phyloP scores from a whole-genome alignment of 35 echinoderm and acorn worm species.

The Stichopus chloronotus region DNA sequence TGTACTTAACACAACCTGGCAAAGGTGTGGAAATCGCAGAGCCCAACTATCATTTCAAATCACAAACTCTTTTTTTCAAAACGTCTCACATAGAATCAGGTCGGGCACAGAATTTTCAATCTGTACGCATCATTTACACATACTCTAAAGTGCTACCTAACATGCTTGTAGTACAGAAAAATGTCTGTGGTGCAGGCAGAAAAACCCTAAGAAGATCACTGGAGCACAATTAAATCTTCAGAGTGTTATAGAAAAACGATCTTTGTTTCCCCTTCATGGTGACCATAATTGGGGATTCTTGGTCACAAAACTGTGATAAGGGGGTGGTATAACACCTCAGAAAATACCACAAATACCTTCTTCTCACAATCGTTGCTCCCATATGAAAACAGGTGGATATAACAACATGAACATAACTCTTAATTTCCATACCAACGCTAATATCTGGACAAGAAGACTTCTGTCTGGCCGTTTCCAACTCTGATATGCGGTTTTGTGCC shows the following conservation, averaged over 20 bases:
- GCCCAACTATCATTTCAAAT: not conserved
- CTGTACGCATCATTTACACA: not conserved
- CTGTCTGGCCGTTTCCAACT: slow-evolving; percentile 9
- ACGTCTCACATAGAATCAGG: not conserved
- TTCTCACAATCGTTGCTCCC: not conserved
- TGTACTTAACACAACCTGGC: not conserved
- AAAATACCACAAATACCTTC: not conserved
- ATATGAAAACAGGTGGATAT: not conserved
- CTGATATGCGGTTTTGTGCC: slow-evolving; percentile 16
- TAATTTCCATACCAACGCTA: slow-evolving; percentile 16
- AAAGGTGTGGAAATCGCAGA: not conserved
- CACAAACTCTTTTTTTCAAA: not conserved
- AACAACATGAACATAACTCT: not conserved
- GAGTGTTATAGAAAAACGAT: not conserved
- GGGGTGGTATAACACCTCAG: not conserved
- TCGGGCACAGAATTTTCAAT: not conserved
- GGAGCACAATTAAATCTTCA: not conserved
- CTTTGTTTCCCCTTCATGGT: not conserved
- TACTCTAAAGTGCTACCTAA: not conserved
- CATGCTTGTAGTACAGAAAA: not conserved
- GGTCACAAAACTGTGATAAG: too few relatives aligned
- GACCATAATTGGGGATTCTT: not conserved
- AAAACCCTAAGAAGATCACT: not conserved
- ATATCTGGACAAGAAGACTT: not conserved
- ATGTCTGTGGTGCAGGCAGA: not conserved